Evolutionary conservation across 2,113 vertebrate species (phyloP).

Genomic region (Carassius auratus): DNA sequence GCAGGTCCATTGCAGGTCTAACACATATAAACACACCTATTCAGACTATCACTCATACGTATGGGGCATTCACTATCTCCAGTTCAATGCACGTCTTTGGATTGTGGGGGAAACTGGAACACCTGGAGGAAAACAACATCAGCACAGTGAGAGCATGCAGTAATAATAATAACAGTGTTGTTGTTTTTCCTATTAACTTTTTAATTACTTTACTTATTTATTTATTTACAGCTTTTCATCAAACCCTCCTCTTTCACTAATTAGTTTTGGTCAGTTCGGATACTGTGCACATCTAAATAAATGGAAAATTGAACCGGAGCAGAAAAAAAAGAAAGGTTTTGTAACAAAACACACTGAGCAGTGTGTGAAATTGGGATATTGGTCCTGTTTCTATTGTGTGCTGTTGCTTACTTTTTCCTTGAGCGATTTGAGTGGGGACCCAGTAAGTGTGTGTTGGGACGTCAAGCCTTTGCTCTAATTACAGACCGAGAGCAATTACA

Average conservation of each 20-base stretch:
- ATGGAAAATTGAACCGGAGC: background rate
- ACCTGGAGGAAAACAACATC: no score
- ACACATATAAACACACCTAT: no score
- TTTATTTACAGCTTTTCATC: background rate
- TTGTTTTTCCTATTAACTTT: background rate
- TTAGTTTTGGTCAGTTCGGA: background rate
- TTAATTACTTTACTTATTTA: background rate
- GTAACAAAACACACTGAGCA: slow-evolving; percentile 44
- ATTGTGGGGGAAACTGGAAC: no score
- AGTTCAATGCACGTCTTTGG: no score
- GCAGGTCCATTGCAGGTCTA: no score
- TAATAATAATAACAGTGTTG: no score
- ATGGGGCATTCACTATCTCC: no score
- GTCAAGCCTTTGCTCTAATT: slow-evolving; percentile 78
- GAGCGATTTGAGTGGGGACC: slow-evolving; percentile 43
- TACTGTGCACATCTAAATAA: background rate
- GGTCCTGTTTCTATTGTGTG: slow-evolving; percentile 54
- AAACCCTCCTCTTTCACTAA: background rate
- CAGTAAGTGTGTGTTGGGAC: slow-evolving; percentile 62
- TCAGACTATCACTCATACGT: no score
- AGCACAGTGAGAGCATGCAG: no score
- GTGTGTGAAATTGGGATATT: slow-evolving; percentile 47
- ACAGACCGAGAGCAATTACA: slow-evolving; percentile 80
- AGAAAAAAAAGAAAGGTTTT: background rate
- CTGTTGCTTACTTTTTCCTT: slow-evolving; percentile 41